phyloP scores from a whole-genome alignment of 2,113 vertebrate species.

The Naja naja region DNA sequence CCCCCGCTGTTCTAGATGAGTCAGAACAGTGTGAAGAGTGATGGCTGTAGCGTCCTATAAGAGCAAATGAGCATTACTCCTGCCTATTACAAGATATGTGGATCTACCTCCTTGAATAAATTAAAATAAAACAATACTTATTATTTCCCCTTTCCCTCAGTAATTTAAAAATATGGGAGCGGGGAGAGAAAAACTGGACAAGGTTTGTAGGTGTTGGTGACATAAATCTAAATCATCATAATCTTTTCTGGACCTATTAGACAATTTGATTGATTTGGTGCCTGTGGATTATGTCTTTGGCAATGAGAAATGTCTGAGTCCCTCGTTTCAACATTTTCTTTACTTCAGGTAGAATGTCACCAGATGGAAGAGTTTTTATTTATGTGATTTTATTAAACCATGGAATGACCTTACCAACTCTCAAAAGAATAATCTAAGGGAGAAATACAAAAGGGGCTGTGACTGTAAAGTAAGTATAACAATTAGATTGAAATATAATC shows the following conservation, averaged over 20 bases:
- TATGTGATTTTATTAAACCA: slow-evolving; percentile 86
- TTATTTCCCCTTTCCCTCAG: not conserved
- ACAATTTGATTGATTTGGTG: not conserved
- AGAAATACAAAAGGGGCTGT: slow-evolving; percentile 90
- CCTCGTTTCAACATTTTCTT: slow-evolving; percentile 24
- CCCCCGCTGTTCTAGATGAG: too few species aligned
- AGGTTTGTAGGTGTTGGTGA: not conserved
- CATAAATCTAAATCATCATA: not conserved
- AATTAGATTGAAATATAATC: not conserved
- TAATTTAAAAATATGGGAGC: not conserved
- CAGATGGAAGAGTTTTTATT: slow-evolving; percentile 81
- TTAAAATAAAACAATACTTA: not conserved
- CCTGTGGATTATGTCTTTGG: not conserved
- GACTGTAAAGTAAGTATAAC: slow-evolving; percentile 80
- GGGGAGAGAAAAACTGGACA: not conserved
- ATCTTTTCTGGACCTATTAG: not conserved
- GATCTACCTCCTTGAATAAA: not conserved
- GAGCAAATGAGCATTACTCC: not conserved
- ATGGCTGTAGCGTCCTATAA: not conserved
- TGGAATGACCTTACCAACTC: slow-evolving; percentile 88
- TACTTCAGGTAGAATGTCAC: slow-evolving; percentile 78
- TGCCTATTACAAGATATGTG: not conserved
- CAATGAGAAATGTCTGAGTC: not conserved
- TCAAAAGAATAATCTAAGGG: slow-evolving; percentile 89
- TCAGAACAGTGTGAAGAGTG: too few species aligned